Conservation (phyloP, 2,113 vertebrate species). For the Tiliqua scincoides region DNA sequence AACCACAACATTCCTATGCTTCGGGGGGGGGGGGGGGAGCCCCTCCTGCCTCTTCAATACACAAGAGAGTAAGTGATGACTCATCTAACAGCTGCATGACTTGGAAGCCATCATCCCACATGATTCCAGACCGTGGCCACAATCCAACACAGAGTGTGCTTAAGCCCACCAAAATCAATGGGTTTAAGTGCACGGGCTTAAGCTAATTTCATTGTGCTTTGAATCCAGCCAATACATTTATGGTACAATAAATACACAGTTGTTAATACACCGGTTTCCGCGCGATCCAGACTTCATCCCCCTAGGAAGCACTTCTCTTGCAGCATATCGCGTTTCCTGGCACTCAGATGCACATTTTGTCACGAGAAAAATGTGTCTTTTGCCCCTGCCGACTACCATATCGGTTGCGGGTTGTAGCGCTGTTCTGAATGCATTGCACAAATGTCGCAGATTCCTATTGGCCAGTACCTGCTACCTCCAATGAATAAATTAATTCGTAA, state of each 20-base stretch:
- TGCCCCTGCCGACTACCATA: background rate
- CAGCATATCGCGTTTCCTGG: background rate
- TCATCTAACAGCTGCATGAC: conserved; percentile 5
- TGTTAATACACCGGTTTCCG: background rate
- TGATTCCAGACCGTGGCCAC: background rate
- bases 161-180: background rate
- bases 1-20: background rate
- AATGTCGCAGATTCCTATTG: too few relatives aligned
- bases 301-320: too few relatives aligned
- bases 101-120: background rate
- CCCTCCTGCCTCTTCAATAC: background rate
- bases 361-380: background rate
- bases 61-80: background rate
- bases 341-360: background rate
- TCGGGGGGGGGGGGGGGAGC: too few relatives aligned
- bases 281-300: background rate
- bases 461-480: background rate
- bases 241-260: background rate
- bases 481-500: too few relatives aligned
- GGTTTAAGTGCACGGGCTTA: background rate
- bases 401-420: background rate
- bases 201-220: background rate
- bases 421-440: background rate
- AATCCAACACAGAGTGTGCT: background rate
- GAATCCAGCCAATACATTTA: background rate